A percentile compares a stretch with the other conserved stretches of the same genome.
These are phyloP conservation scores for Drosophila varians DNA, from an alignment of 1,140 invertebrate genomes.

Conservation along the genomic window DNA sequence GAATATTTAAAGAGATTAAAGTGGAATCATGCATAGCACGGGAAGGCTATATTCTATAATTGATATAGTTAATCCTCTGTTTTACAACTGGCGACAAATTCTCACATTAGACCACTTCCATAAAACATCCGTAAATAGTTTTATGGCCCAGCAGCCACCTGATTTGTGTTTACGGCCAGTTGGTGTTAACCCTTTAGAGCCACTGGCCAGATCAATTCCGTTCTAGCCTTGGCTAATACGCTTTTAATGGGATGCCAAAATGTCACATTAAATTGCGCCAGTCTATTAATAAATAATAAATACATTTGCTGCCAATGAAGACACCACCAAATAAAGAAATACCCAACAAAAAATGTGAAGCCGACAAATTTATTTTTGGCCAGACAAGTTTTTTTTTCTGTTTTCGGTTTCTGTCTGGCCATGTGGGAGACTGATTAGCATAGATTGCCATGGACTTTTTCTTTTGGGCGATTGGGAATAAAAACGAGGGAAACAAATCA, in stretches of 20 bases:
- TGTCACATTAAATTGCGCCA: slow-evolving; percentile 76
- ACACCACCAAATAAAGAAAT: slow-evolving; percentile 54
- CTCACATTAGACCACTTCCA: slow-evolving; percentile 20
- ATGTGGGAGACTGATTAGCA: slow-evolving; percentile 80
- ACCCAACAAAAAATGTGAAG: slow-evolving; percentile 3
- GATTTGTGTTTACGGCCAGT: slow-evolving; percentile 14
- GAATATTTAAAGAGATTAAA: too few species aligned
- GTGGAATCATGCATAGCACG: too few species aligned
- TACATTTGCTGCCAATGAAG: slow-evolving; percentile 70
- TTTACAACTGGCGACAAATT: slow-evolving; percentile 16
- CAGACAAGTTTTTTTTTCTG: slow-evolving; percentile 48
- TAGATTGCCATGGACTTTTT: slow-evolving; percentile 40
- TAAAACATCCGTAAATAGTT: slow-evolving; percentile 34
- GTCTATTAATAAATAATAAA: slow-evolving; percentile 80
- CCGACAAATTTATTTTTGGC: slow-evolving; percentile 67
- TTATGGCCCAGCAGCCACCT: slow-evolving; percentile 20
- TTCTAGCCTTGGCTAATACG: slow-evolving; percentile 53
- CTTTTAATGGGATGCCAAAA: slow-evolving; percentile 75
- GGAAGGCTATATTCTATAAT: slow-evolving; percentile 1
- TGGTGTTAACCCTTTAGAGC: slow-evolving; percentile 17
- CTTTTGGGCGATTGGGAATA: slow-evolving; percentile 26
- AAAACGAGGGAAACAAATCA: slow-evolving; percentile 27
- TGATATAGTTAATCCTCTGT: slow-evolving; percentile 6
- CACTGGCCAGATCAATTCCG: neutral
- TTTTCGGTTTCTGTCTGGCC: slow-evolving; percentile 46